Evolutionary conservation across 2,113 vertebrate species (phyloP).

Genomic region (Protomyctophum bolini): DNA sequence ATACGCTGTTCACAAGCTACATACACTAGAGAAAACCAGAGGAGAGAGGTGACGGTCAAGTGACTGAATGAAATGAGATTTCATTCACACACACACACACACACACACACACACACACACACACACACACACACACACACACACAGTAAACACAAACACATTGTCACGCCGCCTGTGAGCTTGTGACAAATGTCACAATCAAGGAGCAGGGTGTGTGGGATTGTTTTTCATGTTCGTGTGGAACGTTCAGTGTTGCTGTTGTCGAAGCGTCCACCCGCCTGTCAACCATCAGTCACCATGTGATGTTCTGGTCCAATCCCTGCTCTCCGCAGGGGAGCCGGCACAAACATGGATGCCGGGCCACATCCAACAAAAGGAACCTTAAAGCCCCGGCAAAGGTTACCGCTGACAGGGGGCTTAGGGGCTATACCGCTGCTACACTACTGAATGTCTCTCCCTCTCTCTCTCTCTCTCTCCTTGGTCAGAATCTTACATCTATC

Average conservation of each 20-base stretch:
- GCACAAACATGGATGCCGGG: conserved; percentile 49
- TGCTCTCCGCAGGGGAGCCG: conserved; percentile 42
- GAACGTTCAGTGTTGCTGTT: conserved; percentile 1
- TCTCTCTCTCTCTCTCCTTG: conserved; percentile 25
- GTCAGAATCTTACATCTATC: conserved; percentile 67
- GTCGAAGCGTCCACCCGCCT: conserved; percentile 12
- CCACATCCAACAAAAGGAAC: conserved; percentile 47
- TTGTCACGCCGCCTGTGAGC: conserved; percentile 8
- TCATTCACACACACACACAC: conserved; percentile 22
- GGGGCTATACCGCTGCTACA: background rate
- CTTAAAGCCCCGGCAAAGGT: conserved; percentile 60
- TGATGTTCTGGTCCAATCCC: background rate
- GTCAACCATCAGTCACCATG: background rate
- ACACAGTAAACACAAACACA: no score
- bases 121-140: no score
- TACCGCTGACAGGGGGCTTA: conserved; percentile 63
- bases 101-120: conserved; percentile 26
- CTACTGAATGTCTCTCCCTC: background rate
- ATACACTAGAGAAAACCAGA: conserved; percentile 50
- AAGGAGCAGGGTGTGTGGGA: background rate
- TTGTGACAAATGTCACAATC: conserved; percentile 27
- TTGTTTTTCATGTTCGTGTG: background rate
- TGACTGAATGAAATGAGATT: conserved; percentile 52
- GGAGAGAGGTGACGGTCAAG: conserved; percentile 46
- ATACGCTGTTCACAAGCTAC: conserved; percentile 43